Percentiles rank a stretch among this genome's conserved stretches.
Conservation (phyloP, 2,113 vertebrate genomes). For the Lophotis ruficrista region DNA sequence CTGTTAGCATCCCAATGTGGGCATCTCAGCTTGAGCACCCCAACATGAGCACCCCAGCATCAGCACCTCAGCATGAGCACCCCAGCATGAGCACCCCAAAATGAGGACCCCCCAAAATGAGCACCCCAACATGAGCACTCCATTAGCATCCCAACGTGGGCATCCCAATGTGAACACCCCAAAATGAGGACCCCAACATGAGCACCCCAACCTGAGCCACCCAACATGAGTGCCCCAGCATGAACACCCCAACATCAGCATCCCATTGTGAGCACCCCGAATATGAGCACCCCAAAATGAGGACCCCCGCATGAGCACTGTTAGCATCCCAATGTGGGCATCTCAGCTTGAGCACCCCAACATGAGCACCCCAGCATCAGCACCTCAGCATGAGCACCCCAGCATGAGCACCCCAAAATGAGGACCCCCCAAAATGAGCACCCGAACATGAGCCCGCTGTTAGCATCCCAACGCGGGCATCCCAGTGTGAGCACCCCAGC, state of each 20-base stretch:
- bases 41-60: background rate
- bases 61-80: background rate
- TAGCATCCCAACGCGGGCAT: too few species aligned
- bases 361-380: background rate
- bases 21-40: background rate
- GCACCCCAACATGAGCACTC: background rate
- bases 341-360: background rate
- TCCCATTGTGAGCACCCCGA: too few species aligned
- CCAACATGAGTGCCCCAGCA: too few species aligned
- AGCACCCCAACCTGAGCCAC: background rate
- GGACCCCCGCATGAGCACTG: background rate
- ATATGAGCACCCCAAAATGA: background rate
- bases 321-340: background rate
- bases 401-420: background rate
- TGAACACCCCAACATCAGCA: too few species aligned
- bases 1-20: background rate
- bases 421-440: background rate
- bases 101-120: background rate
- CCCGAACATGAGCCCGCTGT: background rate
- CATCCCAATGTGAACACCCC: background rate
- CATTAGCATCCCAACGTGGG: too few species aligned
- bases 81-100: background rate
- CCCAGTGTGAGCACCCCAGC: background rate
- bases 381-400: background rate
- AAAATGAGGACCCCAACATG: background rate